Conservation (phyloP, 2,888 invertebrate species). For the Cyclophora punctaria region DNA sequence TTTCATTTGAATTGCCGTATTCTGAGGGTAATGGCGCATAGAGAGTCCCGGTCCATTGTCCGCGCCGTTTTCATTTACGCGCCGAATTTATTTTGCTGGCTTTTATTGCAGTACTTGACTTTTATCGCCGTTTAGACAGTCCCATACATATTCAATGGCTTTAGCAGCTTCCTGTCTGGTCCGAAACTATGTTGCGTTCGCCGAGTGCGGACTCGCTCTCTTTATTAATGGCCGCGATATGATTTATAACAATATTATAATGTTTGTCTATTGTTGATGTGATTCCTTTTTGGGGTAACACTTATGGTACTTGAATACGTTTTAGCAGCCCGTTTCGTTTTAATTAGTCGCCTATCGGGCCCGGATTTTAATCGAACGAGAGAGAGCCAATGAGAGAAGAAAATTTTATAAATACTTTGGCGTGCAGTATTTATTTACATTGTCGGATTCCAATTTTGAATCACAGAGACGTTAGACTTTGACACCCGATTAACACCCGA, state of each 20-base stretch:
- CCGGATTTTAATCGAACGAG: too few relatives aligned
- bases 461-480: too few relatives aligned
- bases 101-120: slow-evolving; percentile 35
- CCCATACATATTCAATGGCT: slow-evolving; percentile 58
- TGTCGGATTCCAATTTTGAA: too few relatives aligned
- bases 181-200: slow-evolving; percentile 34
- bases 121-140: slow-evolving; percentile 49
- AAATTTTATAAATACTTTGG: too few relatives aligned
- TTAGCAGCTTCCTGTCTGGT: slow-evolving; percentile 38
- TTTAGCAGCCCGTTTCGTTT: too few relatives aligned
- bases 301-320: too few relatives aligned
- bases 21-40: slow-evolving; percentile 60
- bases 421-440: too few relatives aligned
- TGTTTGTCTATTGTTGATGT: slow-evolving; percentile 5
- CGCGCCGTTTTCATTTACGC: slow-evolving; percentile 54
- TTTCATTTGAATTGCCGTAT: slow-evolving; percentile 67
- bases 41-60: slow-evolving; percentile 52
- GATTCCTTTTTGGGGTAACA: not conserved
- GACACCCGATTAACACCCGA: too few relatives aligned
- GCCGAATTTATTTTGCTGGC: slow-evolving; percentile 48
- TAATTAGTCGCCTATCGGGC: too few relatives aligned
- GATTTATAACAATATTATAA: slow-evolving; percentile 10
- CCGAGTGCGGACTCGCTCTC: slow-evolving; percentile 19
- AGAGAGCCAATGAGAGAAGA: too few relatives aligned
- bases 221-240: slow-evolving; percentile 24